Base-by-base conservation (phyloP, 2,888 invertebrate genomes). In the Tenthredo livida region DNA sequence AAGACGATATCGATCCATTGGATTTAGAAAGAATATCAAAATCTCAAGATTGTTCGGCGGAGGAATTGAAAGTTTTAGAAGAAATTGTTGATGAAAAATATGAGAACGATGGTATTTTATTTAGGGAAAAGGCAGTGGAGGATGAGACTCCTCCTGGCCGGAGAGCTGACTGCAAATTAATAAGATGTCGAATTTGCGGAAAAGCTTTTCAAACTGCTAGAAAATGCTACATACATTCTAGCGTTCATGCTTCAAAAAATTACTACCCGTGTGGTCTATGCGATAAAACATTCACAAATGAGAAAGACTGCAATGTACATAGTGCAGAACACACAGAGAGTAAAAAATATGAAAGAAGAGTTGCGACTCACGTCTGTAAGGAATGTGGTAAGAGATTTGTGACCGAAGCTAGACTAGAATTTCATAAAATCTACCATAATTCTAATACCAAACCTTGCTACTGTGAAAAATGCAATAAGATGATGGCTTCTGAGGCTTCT, bases 301-400 rank as follows among this genome's bases (percentile, higher is more conserved):
- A 43, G 33, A 75, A 86, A 37, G 65, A 85, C 10, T 85, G 82
- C 25, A 67, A 67, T 33, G 17, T 25, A 67, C 67, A 67, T 33
- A 67, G 7, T 17, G 17, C 15, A 33, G 67, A 67, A 17, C 67
- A 67, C 7, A 67, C 7, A 67, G 33, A 67, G 12, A 33, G 65
- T 37, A 86, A 83, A 78, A 75, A 58, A 7, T 54, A 58, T 10
- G 84, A 78, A 54, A 65, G 78, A 84, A 85, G 84, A 78, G 17
- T 40, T 12, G 77, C 78, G 7, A 77, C 25, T 17, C 21, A 85
- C n/a, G 77, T 58, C 10, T 88, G 88, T 70, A 10, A 61, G 6
- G 85, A 85, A 33, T 88, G 88, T 73, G 86, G 85, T 10, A 88
- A 88, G 77, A 85, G 84, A 73, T 88, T 88, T 80, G 85, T 85